Conservation (phyloP, 2,113 vertebrate genomes). For the Spea bombifrons region DNA sequence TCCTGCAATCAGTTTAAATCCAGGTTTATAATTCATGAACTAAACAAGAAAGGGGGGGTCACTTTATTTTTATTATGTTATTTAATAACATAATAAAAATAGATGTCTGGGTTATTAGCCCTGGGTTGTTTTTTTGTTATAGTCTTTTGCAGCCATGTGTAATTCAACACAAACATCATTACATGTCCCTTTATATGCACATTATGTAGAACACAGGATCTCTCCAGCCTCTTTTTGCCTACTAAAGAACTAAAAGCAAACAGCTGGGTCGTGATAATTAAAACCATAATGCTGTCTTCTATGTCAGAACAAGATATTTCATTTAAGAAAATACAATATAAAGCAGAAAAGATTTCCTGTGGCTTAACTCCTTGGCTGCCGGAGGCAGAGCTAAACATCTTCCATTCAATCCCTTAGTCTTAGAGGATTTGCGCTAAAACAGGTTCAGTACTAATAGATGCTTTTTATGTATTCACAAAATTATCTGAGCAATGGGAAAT, state of each 20-base stretch:
- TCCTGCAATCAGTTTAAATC: too few species aligned
- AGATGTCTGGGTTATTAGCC: slow-evolving; percentile 5
- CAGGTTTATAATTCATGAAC: too few species aligned
- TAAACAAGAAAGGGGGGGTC: too few species aligned
- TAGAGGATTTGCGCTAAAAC: neutral
- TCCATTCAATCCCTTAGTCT: too few species aligned
- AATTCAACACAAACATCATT: slow-evolving; percentile 9
- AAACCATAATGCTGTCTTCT: slow-evolving; percentile 40
- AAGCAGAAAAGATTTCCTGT: slow-evolving; percentile 39
- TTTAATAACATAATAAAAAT: too few species aligned
- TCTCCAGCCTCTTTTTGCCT: neutral
- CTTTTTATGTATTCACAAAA: neutral
- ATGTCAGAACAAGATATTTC: slow-evolving; percentile 45
- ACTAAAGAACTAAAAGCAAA: slow-evolving; percentile 17
- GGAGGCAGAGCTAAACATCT: neutral
- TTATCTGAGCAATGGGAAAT: neutral
- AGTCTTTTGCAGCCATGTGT: neutral
- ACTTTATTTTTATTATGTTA: too few species aligned
- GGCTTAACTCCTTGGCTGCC: slow-evolving; percentile 33
- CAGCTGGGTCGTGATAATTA: slow-evolving; percentile 37
- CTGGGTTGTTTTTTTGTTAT: neutral
- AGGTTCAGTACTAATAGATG: neutral
- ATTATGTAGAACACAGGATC: slow-evolving; percentile 7
- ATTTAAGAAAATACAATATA: slow-evolving; percentile 43
- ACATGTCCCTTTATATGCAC: slow-evolving; percentile 8